Base-by-base conservation (phyloP, 2,113 vertebrate genomes). In the Crypturellus undulatus region DNA sequence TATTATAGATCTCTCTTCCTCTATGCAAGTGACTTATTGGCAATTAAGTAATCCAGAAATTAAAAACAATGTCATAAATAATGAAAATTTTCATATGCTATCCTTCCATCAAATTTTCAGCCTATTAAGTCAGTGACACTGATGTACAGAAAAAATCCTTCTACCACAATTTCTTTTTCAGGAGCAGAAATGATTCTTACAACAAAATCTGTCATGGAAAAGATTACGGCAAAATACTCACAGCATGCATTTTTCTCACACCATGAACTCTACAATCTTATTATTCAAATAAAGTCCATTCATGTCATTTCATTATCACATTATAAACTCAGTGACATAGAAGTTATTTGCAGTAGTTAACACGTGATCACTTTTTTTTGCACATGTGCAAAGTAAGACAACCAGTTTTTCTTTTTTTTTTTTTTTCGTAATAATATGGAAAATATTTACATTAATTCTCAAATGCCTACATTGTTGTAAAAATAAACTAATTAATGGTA, bases 271-370 rank as follows among this genome's bases (percentile, higher is more conserved):
- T 68, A 30, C 26, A 89, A 75, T 96, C n/a, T 87, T 56, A 84
- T 93, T 96, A 95, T 78, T 93, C 71, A 96, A 92, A 96, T 95
- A 72, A 58, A 95, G 12, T 65, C 26, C 9, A 5, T 63, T 94
- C 34, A 38, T 75, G 12, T 88, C 93, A 84, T 95, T 96, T 97
- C 54, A 92, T 88, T 79, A 87, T 78, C 30, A 72, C 43, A 67
- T 77, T 96, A 56, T 94, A 91, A 96, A 62, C 70, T 95, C 51
- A 91, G 43, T 68, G 64, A 60, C 54, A 75, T 42, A 81, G 76
- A 96, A 96, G 70, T 85, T 96, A 86, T 18, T 45, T 92, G 52
- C 49, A 76, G 56, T 85, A n/a, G 36, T 72, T 71, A 69, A 42
- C 32, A 38, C 26, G 54, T 64, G 22, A 15, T 85, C 18, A 5